These are phyloP conservation scores for Coilia nasus DNA, from an alignment of 2,797 vertebrate species.

Conservation along the genomic window DNA sequence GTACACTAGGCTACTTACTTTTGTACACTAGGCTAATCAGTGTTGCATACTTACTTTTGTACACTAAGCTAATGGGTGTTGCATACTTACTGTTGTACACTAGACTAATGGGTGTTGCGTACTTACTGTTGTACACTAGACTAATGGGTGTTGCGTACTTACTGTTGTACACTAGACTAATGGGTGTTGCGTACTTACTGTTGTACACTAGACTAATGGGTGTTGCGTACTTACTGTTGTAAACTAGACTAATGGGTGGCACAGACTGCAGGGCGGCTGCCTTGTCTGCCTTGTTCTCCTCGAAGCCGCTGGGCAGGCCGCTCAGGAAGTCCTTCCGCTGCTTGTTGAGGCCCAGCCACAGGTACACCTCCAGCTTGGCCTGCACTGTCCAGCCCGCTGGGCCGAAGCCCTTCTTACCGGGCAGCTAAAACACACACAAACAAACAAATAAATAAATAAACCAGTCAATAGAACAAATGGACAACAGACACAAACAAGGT, in stretches of 20 bases:
- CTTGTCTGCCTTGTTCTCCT: slow-evolving; percentile 84
- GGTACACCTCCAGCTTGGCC: slow-evolving; percentile 93
- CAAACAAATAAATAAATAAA: neutral
- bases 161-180: too few relatives aligned
- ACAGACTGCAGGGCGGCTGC: slow-evolving; percentile 77
- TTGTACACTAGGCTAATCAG: neutral
- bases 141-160: neutral
- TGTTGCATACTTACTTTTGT: too few relatives aligned
- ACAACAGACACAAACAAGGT: too few relatives aligned
- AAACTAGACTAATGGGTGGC: slow-evolving; percentile 89
- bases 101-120: neutral
- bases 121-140: neutral
- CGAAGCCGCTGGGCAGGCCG: slow-evolving; percentile 92
- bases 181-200: slow-evolving; percentile 76
- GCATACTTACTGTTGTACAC: neutral
- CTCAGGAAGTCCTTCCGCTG: slow-evolving; percentile 91
- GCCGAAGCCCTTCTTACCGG: slow-evolving; percentile 92
- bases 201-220: slow-evolving; percentile 79
- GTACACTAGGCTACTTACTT: neutral
- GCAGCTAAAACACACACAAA: slow-evolving; percentile 75
- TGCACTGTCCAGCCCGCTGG: slow-evolving; percentile 95
- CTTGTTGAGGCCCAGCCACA: slow-evolving; percentile 96
- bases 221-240: slow-evolving; percentile 85
- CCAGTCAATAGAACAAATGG: neutral
- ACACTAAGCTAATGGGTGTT: neutral